phyloP scores from a whole-genome alignment of 2,113 vertebrate genomes.

The Quiscalus mexicanus region DNA sequence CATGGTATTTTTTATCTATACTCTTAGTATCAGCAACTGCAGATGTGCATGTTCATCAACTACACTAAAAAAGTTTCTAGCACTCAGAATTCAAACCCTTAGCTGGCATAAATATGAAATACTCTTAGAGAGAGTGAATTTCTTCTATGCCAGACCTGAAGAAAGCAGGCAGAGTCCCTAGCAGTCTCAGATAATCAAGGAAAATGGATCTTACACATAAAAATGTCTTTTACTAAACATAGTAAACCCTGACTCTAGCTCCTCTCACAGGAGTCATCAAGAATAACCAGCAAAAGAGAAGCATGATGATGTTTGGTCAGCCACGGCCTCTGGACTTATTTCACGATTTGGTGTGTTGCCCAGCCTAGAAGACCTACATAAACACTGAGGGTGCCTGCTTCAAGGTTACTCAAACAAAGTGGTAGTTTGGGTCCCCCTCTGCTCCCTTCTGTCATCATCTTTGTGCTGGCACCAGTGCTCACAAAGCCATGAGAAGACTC shows the following conservation, averaged over 20 bases:
- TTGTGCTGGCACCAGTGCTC: background rate
- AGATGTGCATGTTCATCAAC: background rate
- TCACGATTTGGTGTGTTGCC: background rate
- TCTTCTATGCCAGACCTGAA: background rate
- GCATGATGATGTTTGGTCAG: background rate
- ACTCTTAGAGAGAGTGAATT: background rate
- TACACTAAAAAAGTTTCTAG: background rate
- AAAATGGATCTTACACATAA: background rate
- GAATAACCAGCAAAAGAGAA: background rate
- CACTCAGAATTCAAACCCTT: background rate
- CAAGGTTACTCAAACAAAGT: background rate
- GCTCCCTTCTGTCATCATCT: background rate
- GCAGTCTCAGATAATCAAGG: background rate
- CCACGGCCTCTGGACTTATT: background rate
- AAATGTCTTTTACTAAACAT: background rate
- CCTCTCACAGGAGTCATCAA: background rate
- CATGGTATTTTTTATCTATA: background rate
- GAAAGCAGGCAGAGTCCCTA: background rate
- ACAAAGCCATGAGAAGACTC: background rate
- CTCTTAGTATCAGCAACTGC: background rate
- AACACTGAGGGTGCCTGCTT: slow-evolving; percentile 2
- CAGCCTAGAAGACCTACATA: background rate
- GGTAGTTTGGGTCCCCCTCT: background rate
- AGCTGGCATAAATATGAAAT: background rate
- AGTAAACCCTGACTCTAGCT: background rate